Evolutionary conservation across 1,140 invertebrate species (phyloP), one percentile per base, ranked within the genome.

Genomic region (Ips nitidus): DNA sequence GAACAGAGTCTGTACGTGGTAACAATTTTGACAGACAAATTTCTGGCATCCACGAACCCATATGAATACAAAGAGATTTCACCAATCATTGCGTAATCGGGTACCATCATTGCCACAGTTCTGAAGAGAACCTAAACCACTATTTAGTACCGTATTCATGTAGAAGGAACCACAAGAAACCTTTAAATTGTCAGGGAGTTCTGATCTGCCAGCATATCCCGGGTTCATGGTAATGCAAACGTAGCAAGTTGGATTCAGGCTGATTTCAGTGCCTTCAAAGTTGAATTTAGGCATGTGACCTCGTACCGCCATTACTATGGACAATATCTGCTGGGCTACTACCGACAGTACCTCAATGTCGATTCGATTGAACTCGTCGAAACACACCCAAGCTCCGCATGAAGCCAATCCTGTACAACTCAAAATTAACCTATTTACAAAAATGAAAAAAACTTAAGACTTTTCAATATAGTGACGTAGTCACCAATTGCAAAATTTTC

Each of bases 161-260:
- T 22, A 22, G 22, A 22, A 22, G 22, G 22, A 22, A 22, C 22
- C 22, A 22, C 22, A 22, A 41, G 6, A 6, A 40, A 94, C 91
- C 79, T 96, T 96, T 4, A 96, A 80, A 80, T 97, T 97, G 75
- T 97, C 94, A 0, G 95, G 95, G 45, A 97, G 78, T 76, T 94
- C 92, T 0, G 91, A 89, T 59, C 92, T 84, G 40, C 93, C 94
- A 2, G 93, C 93, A 77, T 97, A 97, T 50, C 93, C 91, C 1
- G 94, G 94, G 83, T 97, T 97, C 94, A 97, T 96, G 0, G 94
- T 97, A 68, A 97, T 96, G 76, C 94, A 95, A 0, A 95, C 90
- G 70, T 94, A 94, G 75, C 92, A 93, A 3, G 90, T 86, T 0
- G 89, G 86, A 81, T 95, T 94, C 1, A 97, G 79, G 1, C 78